A percentile compares a stretch with the other conserved stretches of the same genome.
These are phyloP conservation scores for Nesidiocoris tenuis DNA, from an alignment of 2,888 invertebrate species.

Conservation along the genomic window DNA sequence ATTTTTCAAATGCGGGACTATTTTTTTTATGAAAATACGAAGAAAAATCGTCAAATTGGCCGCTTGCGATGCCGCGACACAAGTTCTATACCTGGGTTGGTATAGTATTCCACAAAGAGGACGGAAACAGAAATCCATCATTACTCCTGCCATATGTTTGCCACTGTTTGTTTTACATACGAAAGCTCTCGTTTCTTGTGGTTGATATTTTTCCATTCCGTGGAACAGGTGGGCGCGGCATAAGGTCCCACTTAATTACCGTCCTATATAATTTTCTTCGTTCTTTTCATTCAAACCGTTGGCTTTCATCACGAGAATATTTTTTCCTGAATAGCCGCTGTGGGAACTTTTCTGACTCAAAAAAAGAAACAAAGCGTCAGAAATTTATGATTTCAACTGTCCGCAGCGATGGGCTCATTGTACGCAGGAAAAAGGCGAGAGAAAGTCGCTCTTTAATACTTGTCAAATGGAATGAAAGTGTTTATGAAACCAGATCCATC, in stretches of 20 bases:
- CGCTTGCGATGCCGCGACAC: too few relatives aligned
- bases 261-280: conserved; percentile 5
- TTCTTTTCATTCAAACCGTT: conserved; percentile 1
- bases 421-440: neutral
- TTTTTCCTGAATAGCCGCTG: neutral
- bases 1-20: too few relatives aligned
- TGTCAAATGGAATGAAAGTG: conserved; percentile 21
- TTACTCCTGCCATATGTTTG: neutral
- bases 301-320: neutral
- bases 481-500: conserved; percentile 32
- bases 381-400: conserved; percentile 5
- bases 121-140: too few relatives aligned
- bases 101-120: too few relatives aligned
- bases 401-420: neutral
- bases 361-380: neutral
- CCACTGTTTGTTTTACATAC: neutral
- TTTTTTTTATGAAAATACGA: too few relatives aligned
- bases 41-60: too few relatives aligned
- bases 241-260: conserved; percentile 7
- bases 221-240: neutral
- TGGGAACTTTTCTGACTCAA: neutral
- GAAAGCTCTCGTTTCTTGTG: neutral
- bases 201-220: neutral
- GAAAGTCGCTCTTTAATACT: conserved; percentile 17
- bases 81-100: too few relatives aligned